Evolutionary conservation across 2,113 vertebrate genomes (phyloP), one percentile per base, ranked within the genome.

Genomic region (Petrocephalus zakoni): DNA sequence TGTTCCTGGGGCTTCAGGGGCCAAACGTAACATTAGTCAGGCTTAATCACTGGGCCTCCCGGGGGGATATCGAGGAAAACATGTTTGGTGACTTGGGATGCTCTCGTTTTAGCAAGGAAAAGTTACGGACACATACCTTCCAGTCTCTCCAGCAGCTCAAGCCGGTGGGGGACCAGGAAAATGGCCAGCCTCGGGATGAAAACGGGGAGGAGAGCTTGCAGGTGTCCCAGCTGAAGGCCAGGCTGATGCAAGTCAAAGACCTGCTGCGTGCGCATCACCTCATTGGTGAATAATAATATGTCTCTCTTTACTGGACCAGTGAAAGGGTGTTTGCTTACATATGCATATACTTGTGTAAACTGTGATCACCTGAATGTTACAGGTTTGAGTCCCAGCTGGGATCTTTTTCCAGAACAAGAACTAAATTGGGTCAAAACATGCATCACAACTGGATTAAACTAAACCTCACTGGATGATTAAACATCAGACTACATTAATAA

Each of bases 221-320:
- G 68, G 42, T 21, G 21, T 89, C 87, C 47, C 37, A 91, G 61
- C 72, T 95, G 90, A 94, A 92, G 90, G 92, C 92, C 72, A 92
- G 90, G 90, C 91, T 92, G 4, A 90, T 91, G n/a, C 93, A 94
- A 10, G 92, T 96, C 72, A 94, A 91, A 55, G 93, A 95, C 56
- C 91, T 94, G 61, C 92, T 95, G 52, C 51, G 85, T 0, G 94
- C 93, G 87, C 94, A 96, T 92, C 91, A 92, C 82, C 89, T 95
- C 87, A 93, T 94, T 17, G 95, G 95, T 96, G 93, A n/a, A 10
- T 29, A 46, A 25, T 85, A 53, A 53, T 13, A 37, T n/a, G 2
- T 68, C 4, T 68, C 25, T 29, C 25, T 10, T 68, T 68, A 68
- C 4, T 68, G n/a, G 25, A 68, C n/a, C n/a, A 68, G 61, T n/a